phyloP scores from a whole-genome alignment of 2,888 invertebrate species.

The Dugesia japonica region DNA sequence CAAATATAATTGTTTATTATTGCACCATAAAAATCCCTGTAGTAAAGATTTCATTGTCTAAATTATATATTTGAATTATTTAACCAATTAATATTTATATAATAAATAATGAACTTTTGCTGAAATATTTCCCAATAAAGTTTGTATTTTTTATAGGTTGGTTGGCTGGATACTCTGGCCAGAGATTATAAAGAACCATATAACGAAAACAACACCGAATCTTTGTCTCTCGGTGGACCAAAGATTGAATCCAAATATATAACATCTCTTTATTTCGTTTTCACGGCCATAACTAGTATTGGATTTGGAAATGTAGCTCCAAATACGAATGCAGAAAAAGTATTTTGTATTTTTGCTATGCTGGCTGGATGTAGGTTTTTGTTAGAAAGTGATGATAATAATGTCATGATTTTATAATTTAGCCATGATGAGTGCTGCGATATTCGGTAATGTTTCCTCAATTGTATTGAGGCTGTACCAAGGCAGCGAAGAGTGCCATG shows the following conservation, averaged over 20 bases:
- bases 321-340: constrained; percentile 47
- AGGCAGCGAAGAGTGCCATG: constrained; percentile 47
- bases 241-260: constrained; percentile 46
- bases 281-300: constrained; percentile 47
- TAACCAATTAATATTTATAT: background rate
- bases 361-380: constrained; percentile 45
- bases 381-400: background rate
- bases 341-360: constrained; percentile 49
- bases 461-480: constrained; percentile 48
- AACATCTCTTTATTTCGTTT: constrained; percentile 48
- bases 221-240: constrained; percentile 39
- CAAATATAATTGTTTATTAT: too few relatives aligned
- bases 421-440: constrained; percentile 48
- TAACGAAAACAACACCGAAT: constrained; percentile 42
- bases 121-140: too few relatives aligned
- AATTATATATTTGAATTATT: background rate
- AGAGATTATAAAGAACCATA: constrained; percentile 40
- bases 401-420: constrained; percentile 33
- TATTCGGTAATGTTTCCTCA: constrained; percentile 48
- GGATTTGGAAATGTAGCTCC: constrained; percentile 48
- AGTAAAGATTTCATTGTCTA: too few relatives aligned
- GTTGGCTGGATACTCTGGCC: constrained; percentile 45
- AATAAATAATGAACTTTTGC: too few relatives aligned
- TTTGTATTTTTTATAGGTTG: constrained; percentile 37
- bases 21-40: too few relatives aligned